Evolutionary conservation across 2,888 invertebrate species (phyloP), one percentile per base, ranked within the genome.

Genomic region (Nineta flava): DNA sequence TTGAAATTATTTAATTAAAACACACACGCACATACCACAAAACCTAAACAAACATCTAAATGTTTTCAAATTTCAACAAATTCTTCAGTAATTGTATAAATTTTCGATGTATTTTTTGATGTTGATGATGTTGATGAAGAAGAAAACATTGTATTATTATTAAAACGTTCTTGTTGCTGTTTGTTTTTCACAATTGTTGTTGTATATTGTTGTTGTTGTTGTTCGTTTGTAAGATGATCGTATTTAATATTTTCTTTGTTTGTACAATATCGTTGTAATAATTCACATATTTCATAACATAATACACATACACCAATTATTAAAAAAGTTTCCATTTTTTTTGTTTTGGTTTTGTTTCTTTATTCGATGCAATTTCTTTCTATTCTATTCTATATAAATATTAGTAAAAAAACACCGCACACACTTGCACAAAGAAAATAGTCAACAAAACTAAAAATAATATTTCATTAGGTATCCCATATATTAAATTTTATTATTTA

Each of bases 281-380:
- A 69, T 63, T 79, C 78, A 65, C 77, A 75, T 62, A 79, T 71
- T 68, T 78, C 77, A 64, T 79, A 79, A 61, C 79, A 77, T 62
- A 79, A 68, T 64, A 79, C 73, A 70, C 77, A 79, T 63, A 79
- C 72, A 57, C 79, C 78, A 58, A 79, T 69, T 60, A 79, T 73
- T 62, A 79, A 68, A 62, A 79, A 76, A 64, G 77, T 77, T 74
- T 79, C 78, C 79, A 79, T 79, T 49, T 56, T 57, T 51, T 4
- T 42, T 42, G 3, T 43, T 43, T 17, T 26, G 4, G 7, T 6
- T 26, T 26, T 26, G 7, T 7, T 26, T 26, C 26, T 26, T 26
- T 26, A 26, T 26, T 26, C 6, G 26, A n/a, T 26, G 26, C 7
- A 26, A 26, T 26, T 26, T 26, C 4, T 26, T 2, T 7, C 6